phyloP scores from a whole-genome alignment of 2,888 invertebrate genomes.

The Ophioninae sp. region DNA sequence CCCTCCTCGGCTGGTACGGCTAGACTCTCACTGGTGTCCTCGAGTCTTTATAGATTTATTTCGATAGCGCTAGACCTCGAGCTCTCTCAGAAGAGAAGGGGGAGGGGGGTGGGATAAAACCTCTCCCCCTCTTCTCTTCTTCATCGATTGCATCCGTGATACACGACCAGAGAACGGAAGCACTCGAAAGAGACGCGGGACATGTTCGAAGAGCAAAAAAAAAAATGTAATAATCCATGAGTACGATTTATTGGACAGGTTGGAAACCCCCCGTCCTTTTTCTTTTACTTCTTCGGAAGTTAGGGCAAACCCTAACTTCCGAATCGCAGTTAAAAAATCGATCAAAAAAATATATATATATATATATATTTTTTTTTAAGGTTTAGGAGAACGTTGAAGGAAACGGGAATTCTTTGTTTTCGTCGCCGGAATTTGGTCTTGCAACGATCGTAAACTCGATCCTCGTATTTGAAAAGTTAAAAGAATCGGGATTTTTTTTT shows the following conservation, averaged over 20 bases:
- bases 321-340: neutral
- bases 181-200: neutral
- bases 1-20: conserved; percentile 26
- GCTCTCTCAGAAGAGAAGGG: neutral
- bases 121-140: conserved; percentile 36
- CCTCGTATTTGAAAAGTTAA: no score
- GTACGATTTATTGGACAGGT: neutral
- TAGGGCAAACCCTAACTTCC: neutral
- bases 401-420: no score
- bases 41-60: conserved; percentile 67
- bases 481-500: no score
- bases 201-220: neutral
- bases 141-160: conserved; percentile 52
- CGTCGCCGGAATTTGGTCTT: no score
- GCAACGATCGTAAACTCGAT: no score
- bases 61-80: conserved; percentile 59
- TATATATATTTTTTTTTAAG: no score
- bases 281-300: neutral
- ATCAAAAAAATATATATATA: neutral
- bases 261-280: neutral
- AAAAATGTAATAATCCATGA: conserved; percentile 2
- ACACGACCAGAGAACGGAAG: neutral
- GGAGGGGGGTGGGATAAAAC: neutral
- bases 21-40: conserved; percentile 61
- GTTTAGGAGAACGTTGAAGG: no score